Evolutionary conservation across 2,113 vertebrate species (phyloP).

Genomic region (Chaenocephalus aceratus): DNA sequence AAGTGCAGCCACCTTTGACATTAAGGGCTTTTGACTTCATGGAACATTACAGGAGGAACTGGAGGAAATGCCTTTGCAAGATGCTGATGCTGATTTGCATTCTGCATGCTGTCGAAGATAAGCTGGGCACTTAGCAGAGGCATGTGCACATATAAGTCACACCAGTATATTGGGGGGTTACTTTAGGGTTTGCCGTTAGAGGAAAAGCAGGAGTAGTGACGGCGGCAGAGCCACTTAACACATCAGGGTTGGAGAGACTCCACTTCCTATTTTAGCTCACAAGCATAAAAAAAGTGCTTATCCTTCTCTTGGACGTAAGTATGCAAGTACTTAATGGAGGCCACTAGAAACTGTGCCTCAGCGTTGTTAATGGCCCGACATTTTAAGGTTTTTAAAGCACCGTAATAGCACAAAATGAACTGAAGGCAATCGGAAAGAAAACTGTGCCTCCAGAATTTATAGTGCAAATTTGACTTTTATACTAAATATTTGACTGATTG

Average conservation of each 20-base stretch:
- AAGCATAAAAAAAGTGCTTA: background rate
- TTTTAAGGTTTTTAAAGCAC: background rate
- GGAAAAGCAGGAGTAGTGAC: background rate
- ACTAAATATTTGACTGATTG: background rate
- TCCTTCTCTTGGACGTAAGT: background rate
- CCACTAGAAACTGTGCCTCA: background rate
- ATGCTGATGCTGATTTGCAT: slow-evolving; percentile 12
- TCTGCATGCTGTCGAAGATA: slow-evolving; percentile 58
- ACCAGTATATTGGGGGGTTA: slow-evolving; percentile 36
- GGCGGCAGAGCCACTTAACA: background rate
- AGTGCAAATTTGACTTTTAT: no score
- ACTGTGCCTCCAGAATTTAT: no score
- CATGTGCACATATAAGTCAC: slow-evolving; percentile 49
- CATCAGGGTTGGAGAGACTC: background rate
- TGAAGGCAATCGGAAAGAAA: no score
- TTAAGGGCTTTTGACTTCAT: slow-evolving; percentile 60
- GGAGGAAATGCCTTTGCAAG: slow-evolving; percentile 46
- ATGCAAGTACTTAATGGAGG: slow-evolving; percentile 1
- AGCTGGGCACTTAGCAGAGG: slow-evolving; percentile 43
- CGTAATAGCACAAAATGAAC: background rate
- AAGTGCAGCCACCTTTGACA: slow-evolving; percentile 48
- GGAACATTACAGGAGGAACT: slow-evolving; percentile 56
- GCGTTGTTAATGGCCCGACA: background rate
- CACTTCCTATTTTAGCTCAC: background rate
- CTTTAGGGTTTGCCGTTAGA: background rate